Evolutionary conservation across 2,113 vertebrate species (phyloP).

Genomic region (Paedocypris sp.): DNA sequence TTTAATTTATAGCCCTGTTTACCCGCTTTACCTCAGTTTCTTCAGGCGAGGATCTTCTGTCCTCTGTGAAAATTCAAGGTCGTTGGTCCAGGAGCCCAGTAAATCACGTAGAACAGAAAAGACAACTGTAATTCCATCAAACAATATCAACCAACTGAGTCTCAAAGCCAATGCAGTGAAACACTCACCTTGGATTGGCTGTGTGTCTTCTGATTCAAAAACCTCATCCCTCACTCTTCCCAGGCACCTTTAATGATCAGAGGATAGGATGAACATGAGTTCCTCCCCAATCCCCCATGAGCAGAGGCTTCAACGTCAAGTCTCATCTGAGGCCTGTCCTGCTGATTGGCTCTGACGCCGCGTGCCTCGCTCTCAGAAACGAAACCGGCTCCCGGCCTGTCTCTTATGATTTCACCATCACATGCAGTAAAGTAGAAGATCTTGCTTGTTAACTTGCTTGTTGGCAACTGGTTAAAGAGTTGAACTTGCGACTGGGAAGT

Average conservation of each 20-base stretch:
- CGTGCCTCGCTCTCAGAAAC: neutral
- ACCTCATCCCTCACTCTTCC: neutral
- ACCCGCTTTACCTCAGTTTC: too few species aligned
- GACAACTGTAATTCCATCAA: conserved; percentile 2
- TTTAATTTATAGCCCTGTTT: too few species aligned
- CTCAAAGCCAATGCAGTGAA: conserved; percentile 25
- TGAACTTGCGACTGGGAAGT: too few species aligned
- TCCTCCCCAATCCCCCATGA: conserved; percentile 1
- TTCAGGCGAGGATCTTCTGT: too few species aligned
- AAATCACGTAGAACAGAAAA: conserved; percentile 11
- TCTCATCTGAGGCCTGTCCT: conserved; percentile 4
- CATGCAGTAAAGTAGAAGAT: neutral
- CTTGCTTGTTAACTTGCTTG: neutral
- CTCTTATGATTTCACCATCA: conserved; percentile 8
- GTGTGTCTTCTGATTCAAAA: conserved; percentile 13
- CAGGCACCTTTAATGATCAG: conserved; percentile 16
- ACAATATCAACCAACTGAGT: conserved; percentile 8
- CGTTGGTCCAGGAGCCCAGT: neutral
- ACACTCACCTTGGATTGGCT: neutral
- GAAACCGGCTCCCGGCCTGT: neutral
- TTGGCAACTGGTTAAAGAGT: too few species aligned
- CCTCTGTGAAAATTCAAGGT: neutral
- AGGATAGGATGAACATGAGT: conserved; percentile 10
- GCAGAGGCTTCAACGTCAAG: conserved; percentile 15
- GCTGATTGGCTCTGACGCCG: conserved; percentile 13